Evolutionary conservation across 2,888 invertebrate genomes (phyloP).

Genomic region (Blomia tropicalis): DNA sequence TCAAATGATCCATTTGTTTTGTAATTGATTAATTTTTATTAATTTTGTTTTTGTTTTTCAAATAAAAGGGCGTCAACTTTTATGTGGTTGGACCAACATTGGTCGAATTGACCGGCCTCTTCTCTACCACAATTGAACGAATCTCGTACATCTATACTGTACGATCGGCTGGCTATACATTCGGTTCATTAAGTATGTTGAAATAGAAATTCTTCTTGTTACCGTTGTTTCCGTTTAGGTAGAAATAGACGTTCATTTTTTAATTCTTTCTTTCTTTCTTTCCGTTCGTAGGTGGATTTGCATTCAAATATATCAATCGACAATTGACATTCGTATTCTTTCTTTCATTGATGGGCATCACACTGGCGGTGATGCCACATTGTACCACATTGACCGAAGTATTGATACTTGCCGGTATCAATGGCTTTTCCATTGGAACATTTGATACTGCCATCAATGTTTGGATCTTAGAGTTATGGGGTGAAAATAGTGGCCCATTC

Average conservation of each 20-base stretch:
- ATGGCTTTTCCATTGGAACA: constrained; percentile 24
- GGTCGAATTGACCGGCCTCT: constrained; percentile 21
- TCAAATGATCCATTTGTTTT: neutral
- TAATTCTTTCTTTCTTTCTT: neutral
- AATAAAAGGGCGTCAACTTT: constrained; percentile 18
- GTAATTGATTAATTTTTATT: neutral
- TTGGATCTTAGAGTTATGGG: constrained; percentile 23
- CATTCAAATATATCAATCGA: constrained; percentile 23
- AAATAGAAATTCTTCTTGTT: neutral
- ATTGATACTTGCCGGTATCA: constrained; percentile 16
- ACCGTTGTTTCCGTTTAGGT: too few relatives aligned
- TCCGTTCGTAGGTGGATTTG: constrained; percentile 21
- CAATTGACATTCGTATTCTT: constrained; percentile 22
- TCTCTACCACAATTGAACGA: constrained; percentile 19
- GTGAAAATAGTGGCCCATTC: constrained; percentile 21
- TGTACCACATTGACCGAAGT: constrained; percentile 15
- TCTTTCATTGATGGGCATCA: constrained; percentile 19
- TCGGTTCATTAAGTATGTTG: constrained; percentile 21
- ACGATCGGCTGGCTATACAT: constrained; percentile 23
- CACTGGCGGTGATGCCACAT: constrained; percentile 20
- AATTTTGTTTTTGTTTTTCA: neutral
- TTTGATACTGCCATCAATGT: constrained; percentile 25
- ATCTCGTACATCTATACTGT: constrained; percentile 23
- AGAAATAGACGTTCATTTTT: neutral
- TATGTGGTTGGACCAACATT: constrained; percentile 24